Evolutionary conservation across 2,113 vertebrate genomes (phyloP), one percentile per base, ranked within the genome.

Genomic region (Rhinoderma darwinii): DNA sequence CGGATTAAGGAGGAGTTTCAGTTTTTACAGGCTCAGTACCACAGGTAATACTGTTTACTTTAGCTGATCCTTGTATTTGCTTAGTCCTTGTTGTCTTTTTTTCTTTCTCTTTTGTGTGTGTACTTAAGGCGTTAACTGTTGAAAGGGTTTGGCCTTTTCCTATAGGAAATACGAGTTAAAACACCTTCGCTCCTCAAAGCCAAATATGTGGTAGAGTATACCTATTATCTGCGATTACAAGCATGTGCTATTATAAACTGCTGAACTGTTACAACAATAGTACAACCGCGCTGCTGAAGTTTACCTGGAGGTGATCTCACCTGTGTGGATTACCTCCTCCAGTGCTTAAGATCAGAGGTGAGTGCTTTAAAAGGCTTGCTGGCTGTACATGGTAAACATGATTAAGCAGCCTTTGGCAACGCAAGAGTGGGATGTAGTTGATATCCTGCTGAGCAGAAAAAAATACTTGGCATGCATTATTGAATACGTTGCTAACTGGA

Each of bases 1-100:
- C 96, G 97, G 93, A 98, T 98, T 94, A 98, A 98, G 94, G 97
- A 98, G 93, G 97, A 98, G 95, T 98, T 98, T 94, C 97, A 98
- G 94, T 98, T 97, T 92, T 95, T 97, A 88, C 96, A 98, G 93
- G 97, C 97, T 87, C 97, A 98, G 89, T 98, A 98, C 92, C 96
- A 98, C 96, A 98, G 97, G 97, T 98, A 96, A 95, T 86, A 85
- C 88, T 90, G 89, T 92, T 90, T 59, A 92, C 91, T 94, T 92
- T 89, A 84, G 86, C 86, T 89, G 82, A 89, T 91, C 90, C 88
- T 89, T 50, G 11, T 90, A 88, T 89, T 89, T 92, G 88, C 88
- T 92, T 84, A 88, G 83, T 88, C 76, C 84, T 89, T 84, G 88
- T 89, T 83, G 88, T 89, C 51, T 82, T 54, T 75, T 59, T 72